Base-by-base conservation (phyloP, 2,113 vertebrate genomes). In the Lophotis ruficrista region DNA sequence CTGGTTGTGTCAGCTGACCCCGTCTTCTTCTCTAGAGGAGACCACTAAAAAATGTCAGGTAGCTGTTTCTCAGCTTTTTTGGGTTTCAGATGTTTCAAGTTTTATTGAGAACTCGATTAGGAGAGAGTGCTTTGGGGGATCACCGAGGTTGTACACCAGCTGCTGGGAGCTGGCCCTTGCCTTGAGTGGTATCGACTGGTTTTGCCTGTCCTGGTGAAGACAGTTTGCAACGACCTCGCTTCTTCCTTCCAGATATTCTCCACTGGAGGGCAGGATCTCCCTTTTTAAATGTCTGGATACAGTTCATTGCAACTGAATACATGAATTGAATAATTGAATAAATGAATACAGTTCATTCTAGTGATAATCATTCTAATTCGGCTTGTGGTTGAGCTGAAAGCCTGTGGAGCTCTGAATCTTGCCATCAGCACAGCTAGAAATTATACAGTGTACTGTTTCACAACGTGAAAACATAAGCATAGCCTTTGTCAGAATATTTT, bases 211-310 rank as follows among this genome's bases (percentile, higher is more conserved):
- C 30, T 4, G 27, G 4, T 2, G 21, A 51, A 14, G 21, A 30
- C 4, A 4, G 14, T 54, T 95, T 53, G 35, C 35, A 61, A 10
- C 0, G 1, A 4, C 45, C 68, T 65, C 72, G 31, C 24, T 87
- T 78, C 33, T 75, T 60, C 33, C 15, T 89, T 91, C 41, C 62
- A 4, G 1, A 5, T 65, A 4, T 47, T 94, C n/a, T 87, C 95
- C 96, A 93, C 96, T 97, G 73, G 96, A 94, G 95, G 93, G 94
- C 95, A 96, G 93, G 77, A 60, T 82, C 61, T 91, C 66, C 38
- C 94, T 87, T 89, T 68, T 68, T 7, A 89, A 92, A 57, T 18
- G 12, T 7, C 51, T 48, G 35, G 68, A 27, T 23, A 30, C 10
- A 10, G 56, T 13, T 81, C 35, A 8, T 28, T 50, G 78, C 12